These are phyloP conservation scores for Aricia agestis DNA, from an alignment of 1,140 invertebrate species.

Conservation along the genomic window DNA sequence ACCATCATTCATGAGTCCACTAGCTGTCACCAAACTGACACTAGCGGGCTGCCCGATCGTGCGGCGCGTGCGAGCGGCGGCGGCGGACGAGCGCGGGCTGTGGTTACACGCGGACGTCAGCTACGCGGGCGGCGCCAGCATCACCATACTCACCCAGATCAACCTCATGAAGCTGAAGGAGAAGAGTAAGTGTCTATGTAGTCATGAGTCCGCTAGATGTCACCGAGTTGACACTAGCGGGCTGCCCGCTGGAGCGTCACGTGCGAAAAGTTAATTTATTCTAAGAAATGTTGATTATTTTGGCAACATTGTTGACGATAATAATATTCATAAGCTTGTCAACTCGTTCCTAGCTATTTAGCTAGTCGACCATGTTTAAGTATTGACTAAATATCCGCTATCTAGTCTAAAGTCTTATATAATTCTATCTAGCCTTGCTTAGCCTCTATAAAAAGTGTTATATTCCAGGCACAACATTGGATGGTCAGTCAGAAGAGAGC, in stretches of 20 bases:
- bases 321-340: no score
- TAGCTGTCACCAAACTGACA: constrained; percentile 60
- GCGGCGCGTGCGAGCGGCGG: constrained; percentile 76
- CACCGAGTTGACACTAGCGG: constrained; percentile 58
- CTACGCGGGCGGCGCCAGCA: constrained; percentile 91
- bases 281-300: no score
- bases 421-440: no score
- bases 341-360: no score
- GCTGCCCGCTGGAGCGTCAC: constrained; percentile 81
- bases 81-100: constrained; percentile 91
- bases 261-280: constrained; percentile 35
- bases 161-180: constrained; percentile 90
- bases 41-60: constrained; percentile 80
- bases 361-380: no score
- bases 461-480: constrained; percentile 49
- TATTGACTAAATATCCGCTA: no score
- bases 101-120: constrained; percentile 95
- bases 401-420: no score
- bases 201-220: constrained; percentile 62
- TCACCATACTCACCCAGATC: constrained; percentile 94
- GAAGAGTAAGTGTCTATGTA: constrained; percentile 57
- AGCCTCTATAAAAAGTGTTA: no score
- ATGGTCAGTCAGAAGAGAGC: constrained; percentile 41
- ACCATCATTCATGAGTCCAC: no score
- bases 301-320: no score